Base-by-base conservation (phyloP, 2,888 invertebrate genomes). In the Ecliptopera silaceata region DNA sequence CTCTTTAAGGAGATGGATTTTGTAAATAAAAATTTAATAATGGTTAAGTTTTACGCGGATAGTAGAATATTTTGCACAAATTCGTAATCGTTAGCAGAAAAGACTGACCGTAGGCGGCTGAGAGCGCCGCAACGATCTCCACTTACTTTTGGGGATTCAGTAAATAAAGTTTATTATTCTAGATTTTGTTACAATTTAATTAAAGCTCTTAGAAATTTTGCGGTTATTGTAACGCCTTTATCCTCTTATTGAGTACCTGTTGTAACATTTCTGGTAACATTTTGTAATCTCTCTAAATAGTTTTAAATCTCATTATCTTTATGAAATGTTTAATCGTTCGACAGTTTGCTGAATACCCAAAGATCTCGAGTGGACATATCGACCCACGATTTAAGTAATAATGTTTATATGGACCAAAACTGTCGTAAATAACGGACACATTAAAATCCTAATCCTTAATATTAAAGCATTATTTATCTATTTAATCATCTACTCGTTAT, bases 1-100 rank as follows among this genome's bases (percentile, higher is more conserved):
- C 80, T 78, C 83, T 72, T 75, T 69, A 66, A 70, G 64, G 80
- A 75, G 81, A 77, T 74, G 62, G 69, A 70, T 77, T 84, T 83
- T 90, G 90, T 90, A 90, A 86, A 90, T 89, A 90, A 82, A 84
- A 71, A 68, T 83, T 80, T 81, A 80, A 49, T 58, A 57, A 75
- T 74, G 79, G 76, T 88, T 90, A 86, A 86, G 86, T 88, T 88
- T 57, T 66, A 82, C 79, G 87, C 86, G 84, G 80, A 79, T 84
- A 80, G 84, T 88, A 84, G 81, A 82, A 88, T 88, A 88, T 88
- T 90, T 91, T 91, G 91, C 91, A 91, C 91, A 91, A 91, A 91
- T 87, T 89, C 81, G 83, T 88, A 84, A 88, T 81, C 73, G 71
- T 88, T 89, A 88, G 85, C 88, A 77, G 84, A 88, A 86, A 89